Percentiles rank a stretch among this genome's conserved stretches.
Evolutionary conservation across 2,113 vertebrate species (phyloP).

Genomic region (Lagenorhynchus albirostris): DNA sequence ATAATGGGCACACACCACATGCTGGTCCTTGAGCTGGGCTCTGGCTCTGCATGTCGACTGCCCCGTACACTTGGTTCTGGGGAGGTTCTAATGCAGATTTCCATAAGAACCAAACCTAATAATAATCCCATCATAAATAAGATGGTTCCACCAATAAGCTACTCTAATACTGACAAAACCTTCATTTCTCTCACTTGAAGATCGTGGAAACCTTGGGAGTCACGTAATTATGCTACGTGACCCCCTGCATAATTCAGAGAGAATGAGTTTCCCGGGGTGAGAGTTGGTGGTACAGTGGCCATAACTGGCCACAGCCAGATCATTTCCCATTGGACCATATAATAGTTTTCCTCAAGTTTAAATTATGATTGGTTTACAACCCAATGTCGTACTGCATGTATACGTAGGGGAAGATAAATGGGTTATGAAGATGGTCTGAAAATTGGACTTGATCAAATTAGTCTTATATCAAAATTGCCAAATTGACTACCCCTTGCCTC

Average conservation of each 20-base stretch:
- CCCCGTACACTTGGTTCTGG: not conserved
- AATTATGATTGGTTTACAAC: not conserved
- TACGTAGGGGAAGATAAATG: not conserved
- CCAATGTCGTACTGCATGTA: not conserved
- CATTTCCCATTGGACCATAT: not conserved
- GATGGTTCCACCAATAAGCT: not conserved
- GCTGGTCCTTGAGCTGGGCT: not conserved
- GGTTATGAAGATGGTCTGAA: not conserved
- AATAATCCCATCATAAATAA: not conserved
- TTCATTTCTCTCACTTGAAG: not conserved
- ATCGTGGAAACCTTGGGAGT: no score
- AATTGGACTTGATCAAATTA: not conserved
- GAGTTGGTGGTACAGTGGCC: not conserved
- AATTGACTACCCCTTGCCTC: not conserved
- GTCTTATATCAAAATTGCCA: not conserved
- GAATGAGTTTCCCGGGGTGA: not conserved
- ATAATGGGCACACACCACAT: rapidly evolving
- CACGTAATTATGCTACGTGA: not conserved
- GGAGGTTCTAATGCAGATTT: not conserved
- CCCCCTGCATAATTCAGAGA: not conserved
- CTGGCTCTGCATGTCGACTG: not conserved
- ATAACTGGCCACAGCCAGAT: not conserved
- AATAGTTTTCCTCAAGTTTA: not conserved
- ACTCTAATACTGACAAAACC: not conserved
- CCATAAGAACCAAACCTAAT: not conserved